Conservation (phyloP, 2,113 vertebrate species). For the Stegostoma tigrinum region DNA sequence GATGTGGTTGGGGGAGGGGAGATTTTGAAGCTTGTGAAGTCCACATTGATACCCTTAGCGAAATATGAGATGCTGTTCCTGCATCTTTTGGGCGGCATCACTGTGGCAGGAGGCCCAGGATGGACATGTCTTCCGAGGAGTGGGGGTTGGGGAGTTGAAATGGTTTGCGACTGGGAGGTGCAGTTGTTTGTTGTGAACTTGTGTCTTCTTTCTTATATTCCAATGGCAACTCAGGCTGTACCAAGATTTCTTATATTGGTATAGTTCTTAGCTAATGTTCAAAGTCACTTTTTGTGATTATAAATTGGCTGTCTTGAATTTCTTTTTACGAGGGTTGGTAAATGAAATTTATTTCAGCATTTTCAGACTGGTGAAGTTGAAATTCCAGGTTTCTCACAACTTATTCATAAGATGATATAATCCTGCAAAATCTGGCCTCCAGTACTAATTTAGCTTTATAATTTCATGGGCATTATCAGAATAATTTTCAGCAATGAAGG, state of each 20-base stretch:
- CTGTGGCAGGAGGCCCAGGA: too few species aligned
- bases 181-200: too few species aligned
- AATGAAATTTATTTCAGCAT: neutral
- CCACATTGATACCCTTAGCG: too few species aligned
- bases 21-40: too few species aligned
- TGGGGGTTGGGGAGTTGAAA: too few species aligned
- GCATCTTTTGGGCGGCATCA: too few species aligned
- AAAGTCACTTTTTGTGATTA: neutral
- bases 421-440: constrained; percentile 16
- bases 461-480: neutral
- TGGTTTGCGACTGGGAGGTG: too few species aligned
- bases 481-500: neutral
- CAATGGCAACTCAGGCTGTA: neutral
- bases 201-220: neutral
- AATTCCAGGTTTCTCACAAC: neutral
- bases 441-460: constrained; percentile 18
- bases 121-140: too few species aligned
- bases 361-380: neutral
- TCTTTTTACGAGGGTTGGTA: neutral
- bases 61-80: too few species aligned
- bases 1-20: too few species aligned
- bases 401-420: constrained; percentile 12
- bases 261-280: neutral
- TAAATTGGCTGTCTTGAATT: neutral
- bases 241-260: neutral